Percentiles rank a stretch among this genome's conserved stretches.
phyloP scores from a whole-genome alignment of 2,888 invertebrate genomes.

The Drosophila sordidapex region DNA sequence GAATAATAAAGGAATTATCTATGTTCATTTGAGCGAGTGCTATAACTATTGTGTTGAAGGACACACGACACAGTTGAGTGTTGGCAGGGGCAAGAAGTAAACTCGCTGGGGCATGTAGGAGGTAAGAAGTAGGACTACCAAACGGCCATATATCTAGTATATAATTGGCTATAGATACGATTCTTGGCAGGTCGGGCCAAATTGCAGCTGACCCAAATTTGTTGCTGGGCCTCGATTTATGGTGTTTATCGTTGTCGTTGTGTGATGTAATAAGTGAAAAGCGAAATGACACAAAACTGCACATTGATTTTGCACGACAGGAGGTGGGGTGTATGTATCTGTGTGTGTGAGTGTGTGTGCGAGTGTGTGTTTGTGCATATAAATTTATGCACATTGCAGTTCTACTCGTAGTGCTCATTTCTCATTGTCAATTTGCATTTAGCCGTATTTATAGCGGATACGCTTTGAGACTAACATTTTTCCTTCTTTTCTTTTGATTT shows the following conservation, averaged over 20 bases:
- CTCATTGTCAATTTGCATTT: slow-evolving; percentile 62
- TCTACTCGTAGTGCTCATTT: slow-evolving; percentile 15
- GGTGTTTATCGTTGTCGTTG: slow-evolving; percentile 13
- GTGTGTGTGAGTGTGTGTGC: not conserved
- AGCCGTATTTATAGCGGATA: slow-evolving; percentile 63
- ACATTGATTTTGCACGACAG: slow-evolving; percentile 65
- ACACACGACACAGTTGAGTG: not conserved
- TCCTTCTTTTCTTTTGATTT: slow-evolving; percentile 25
- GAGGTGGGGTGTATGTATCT: not conserved
- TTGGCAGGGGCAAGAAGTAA: not conserved
- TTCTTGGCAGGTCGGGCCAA: slow-evolving; percentile 48
- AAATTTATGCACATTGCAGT: slow-evolving; percentile 31
- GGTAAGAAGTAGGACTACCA: not conserved
- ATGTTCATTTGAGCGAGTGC: not conserved
- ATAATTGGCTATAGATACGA: slow-evolving; percentile 46
- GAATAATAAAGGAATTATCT: not conserved
- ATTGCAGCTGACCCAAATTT: slow-evolving; percentile 55
- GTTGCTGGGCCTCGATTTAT: slow-evolving; percentile 56
- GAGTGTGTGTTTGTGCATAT: not conserved
- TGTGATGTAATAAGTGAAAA: slow-evolving; percentile 77
- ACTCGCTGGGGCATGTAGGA: not conserved
- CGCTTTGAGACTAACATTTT: slow-evolving; percentile 36
- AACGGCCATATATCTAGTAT: slow-evolving; percentile 7
- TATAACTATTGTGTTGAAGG: not conserved
- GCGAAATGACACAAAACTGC: slow-evolving; percentile 71